A percentile compares a stretch with the other conserved stretches of the same genome.
Conservation (phyloP, 2,888 invertebrate genomes). For the Cephus spinipes region DNA sequence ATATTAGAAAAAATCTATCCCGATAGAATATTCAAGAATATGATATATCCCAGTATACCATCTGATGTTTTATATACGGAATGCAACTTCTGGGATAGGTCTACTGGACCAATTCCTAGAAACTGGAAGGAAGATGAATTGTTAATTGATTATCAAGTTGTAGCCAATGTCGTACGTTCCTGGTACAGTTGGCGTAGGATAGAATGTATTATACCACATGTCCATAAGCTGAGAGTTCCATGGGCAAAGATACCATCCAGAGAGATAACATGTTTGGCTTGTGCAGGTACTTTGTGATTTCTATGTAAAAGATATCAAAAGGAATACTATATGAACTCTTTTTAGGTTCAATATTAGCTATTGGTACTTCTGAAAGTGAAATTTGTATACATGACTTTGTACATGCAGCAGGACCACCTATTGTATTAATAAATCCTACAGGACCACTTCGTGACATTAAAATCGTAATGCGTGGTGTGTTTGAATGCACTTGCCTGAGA, state of each 20-base stretch:
- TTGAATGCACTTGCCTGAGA: neutral
- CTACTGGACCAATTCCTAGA: neutral
- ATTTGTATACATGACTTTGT: constrained; percentile 43
- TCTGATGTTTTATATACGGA: neutral
- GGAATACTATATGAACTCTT: neutral
- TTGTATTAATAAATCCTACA: neutral
- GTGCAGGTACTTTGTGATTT: neutral
- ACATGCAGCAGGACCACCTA: neutral
- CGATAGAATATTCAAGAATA: neutral
- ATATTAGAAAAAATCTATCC: constrained; percentile 37
- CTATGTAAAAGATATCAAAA: neutral
- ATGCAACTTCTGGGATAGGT: neutral
- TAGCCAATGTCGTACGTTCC: neutral
- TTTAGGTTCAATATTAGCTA: constrained; percentile 43
- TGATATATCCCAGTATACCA: neutral
- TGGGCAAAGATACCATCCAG: neutral
- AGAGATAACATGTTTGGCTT: neutral
- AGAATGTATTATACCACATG: neutral
- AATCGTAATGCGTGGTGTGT: neutral
- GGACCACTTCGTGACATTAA: neutral
- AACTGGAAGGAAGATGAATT: neutral
- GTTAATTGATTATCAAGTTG: neutral
- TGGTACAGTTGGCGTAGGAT: neutral
- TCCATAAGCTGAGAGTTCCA: neutral
- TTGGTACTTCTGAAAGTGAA: constrained; percentile 48